Evolutionary conservation across 2,797 vertebrate genomes (phyloP).

Genomic region (Argya squamiceps): DNA sequence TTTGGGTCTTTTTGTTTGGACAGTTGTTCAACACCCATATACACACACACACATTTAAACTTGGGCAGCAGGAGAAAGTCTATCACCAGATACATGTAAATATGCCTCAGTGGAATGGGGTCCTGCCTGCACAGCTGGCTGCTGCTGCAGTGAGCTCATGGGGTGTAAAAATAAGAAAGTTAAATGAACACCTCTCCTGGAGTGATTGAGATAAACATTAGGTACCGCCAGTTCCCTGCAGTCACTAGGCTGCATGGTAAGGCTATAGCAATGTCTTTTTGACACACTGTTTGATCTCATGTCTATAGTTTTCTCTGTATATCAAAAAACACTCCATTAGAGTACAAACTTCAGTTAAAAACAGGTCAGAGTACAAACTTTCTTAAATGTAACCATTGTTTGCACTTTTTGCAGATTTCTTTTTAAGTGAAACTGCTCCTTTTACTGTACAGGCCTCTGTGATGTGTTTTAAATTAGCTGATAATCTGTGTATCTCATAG

Average conservation of each 20-base stretch:
- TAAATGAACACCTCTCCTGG: background rate
- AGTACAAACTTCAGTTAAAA: background rate
- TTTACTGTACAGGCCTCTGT: background rate
- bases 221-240: background rate
- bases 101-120: background rate
- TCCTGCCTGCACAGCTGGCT: constrained; percentile 2
- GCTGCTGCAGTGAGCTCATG: background rate
- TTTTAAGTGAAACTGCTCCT: background rate
- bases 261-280: background rate
- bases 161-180: background rate
- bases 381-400: background rate
- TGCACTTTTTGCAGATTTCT: background rate
- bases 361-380: background rate
- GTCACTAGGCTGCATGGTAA: background rate
- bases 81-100: background rate
- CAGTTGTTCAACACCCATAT: background rate
- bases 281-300: background rate
- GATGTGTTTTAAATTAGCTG: background rate
- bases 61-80: constrained; percentile 19
- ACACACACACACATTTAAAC: background rate
- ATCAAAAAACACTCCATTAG: background rate
- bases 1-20: constrained; percentile 27
- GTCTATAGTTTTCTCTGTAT: background rate
- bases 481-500: background rate
- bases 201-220: background rate